A percentile compares a stretch with the other conserved stretches of the same genome.
Evolutionary conservation across 2,797 vertebrate genomes (phyloP).

Genomic region (Discoglossus pictus): DNA sequence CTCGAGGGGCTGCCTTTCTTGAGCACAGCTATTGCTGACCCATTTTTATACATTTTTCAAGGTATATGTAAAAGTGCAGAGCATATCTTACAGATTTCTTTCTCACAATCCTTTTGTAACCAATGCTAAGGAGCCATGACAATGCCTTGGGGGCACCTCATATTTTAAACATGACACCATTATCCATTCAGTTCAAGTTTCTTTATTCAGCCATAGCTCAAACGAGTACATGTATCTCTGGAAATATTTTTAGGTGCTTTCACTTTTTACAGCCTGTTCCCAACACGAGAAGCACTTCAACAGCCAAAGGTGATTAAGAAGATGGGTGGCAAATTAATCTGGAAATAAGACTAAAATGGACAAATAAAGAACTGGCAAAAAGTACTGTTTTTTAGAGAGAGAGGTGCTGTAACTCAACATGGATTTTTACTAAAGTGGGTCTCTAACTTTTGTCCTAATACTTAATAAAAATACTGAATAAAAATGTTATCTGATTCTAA

Average conservation of each 20-base stretch:
- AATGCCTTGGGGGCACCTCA: constrained; percentile 29
- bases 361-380: too few species aligned
- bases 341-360: constrained; percentile 3
- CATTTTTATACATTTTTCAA: too few species aligned
- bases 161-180: constrained; percentile 36
- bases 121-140: constrained; percentile 11
- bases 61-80: too few species aligned
- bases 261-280: background rate
- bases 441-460: too few species aligned
- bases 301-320: constrained; percentile 12
- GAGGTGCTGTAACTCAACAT: too few species aligned
- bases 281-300: constrained; percentile 11
- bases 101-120: constrained; percentile 1
- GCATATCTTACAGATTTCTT: background rate
- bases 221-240: constrained; percentile 1
- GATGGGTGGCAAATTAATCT: constrained; percentile 22
- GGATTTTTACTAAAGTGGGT: too few species aligned
- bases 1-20: too few species aligned
- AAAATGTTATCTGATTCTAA: too few species aligned
- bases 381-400: too few species aligned
- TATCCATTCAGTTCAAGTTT: constrained; percentile 25
- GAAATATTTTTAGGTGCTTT: constrained; percentile 15
- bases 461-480: too few species aligned
- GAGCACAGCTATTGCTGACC: too few species aligned
- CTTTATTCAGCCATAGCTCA: constrained; percentile 14